Evolutionary conservation across 2,888 invertebrate species (phyloP), one percentile per base, ranked within the genome.

Genomic region (Agonopterix arenella): DNA sequence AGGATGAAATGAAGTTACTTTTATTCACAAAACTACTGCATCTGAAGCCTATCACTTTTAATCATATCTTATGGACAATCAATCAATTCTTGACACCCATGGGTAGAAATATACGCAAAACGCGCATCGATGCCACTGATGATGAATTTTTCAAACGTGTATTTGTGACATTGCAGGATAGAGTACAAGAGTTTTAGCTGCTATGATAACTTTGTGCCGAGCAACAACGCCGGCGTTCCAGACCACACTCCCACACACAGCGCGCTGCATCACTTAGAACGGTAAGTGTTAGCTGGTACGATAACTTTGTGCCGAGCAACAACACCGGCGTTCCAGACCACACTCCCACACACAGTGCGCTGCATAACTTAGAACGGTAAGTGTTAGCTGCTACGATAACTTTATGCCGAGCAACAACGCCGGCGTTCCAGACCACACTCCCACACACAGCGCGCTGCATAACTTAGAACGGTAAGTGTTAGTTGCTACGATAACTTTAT

Each of bases 401-500:
- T 97, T 97, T 84, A 96, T 97, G 49, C 91, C 93, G 28, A 93
- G 94, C 64, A 93, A 93, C 81, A 93, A 93, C 70, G 93, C 93
- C 52, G 97, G 97, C n/a, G 92, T 93, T 11, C 97, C 97, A 2
- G 92, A 93, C 56, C 95, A 96, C 76, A 91, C 91, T n/a, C 92
- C 93, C 9, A 93, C 92, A 61, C 92, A 93, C 74, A 90, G 91
- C 63, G 93, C 95, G 4, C 84, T 96, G 55, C 90, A 90, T 49
- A 96, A 97, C 73, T 82, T 97, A 47, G 91, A 93, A 70, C 90
- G 90, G 92, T 92, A 74, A 52, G 43, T 36, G n/a, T 96, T 80
- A 95, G 95, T 71, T 95, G 96, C 70, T 97, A 93, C 73, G 94
- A 95, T 77, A 97, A 97, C 88, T 97, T 97, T 84, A 96, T 97